These are phyloP conservation scores for Indicator maculatus DNA, from an alignment of 2,113 vertebrate genomes.

Conservation along the genomic window DNA sequence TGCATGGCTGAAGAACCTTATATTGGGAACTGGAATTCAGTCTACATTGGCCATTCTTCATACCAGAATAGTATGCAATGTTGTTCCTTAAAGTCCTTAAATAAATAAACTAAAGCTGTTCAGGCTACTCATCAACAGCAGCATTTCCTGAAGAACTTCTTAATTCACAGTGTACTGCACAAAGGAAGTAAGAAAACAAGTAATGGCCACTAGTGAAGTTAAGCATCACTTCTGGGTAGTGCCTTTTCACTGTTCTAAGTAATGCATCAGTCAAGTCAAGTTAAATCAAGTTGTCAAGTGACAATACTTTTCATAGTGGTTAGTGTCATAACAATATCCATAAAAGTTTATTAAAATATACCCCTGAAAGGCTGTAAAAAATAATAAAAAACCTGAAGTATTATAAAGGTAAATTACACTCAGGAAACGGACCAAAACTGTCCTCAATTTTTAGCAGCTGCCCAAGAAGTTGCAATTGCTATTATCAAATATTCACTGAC, in stretches of 20 bases:
- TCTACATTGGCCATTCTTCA: not conserved
- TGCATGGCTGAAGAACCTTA: not conserved
- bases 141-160: not conserved
- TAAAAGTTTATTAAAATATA: not conserved
- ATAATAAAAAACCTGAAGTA: not conserved
- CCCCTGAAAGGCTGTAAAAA: not conserved
- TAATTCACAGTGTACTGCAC: not conserved
- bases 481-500: too few relatives aligned
- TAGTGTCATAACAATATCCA: not conserved
- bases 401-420: not conserved
- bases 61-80: not conserved
- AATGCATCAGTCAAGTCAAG: not conserved
- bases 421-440: too few relatives aligned
- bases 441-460: too few relatives aligned
- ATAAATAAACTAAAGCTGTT: not conserved
- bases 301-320: not conserved
- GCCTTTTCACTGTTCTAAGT: not conserved
- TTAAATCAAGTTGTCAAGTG: not conserved
- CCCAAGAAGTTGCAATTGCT: too few relatives aligned
- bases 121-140: not conserved
- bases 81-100: not conserved
- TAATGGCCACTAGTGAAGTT: too few relatives aligned
- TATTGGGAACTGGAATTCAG: not conserved
- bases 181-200: not conserved
- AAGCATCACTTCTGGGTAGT: too few relatives aligned